These are phyloP conservation scores for Drosophila navojoa DNA, from an alignment of 1,140 invertebrate species.

Conservation along the genomic window DNA sequence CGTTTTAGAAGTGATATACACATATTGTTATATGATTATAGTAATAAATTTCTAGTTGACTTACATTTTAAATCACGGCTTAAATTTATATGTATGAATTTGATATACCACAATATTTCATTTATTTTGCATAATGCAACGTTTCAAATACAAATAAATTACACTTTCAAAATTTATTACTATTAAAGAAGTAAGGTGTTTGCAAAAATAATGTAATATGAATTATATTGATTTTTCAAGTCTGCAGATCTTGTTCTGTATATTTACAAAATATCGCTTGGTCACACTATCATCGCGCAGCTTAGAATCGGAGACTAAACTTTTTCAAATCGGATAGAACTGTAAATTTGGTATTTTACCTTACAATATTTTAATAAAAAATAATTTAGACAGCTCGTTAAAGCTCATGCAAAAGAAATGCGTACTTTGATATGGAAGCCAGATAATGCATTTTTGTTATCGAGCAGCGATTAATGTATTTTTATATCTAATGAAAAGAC, in stretches of 20 bases:
- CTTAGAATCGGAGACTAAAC: background rate
- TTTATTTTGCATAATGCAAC: background rate
- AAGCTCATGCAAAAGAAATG: no score
- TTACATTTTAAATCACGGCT: slow-evolving; percentile 19
- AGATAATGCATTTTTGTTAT: no score
- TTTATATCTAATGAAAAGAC: no score
- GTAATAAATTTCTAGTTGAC: slow-evolving; percentile 1
- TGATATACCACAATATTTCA: background rate
- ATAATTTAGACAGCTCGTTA: background rate
- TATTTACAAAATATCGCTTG: slow-evolving; percentile 6
- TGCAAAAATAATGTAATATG: slow-evolving; percentile 19
- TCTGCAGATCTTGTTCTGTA: slow-evolving; percentile 1
- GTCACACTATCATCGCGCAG: slow-evolving; percentile 21
- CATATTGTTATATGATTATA: slow-evolving; percentile 3
- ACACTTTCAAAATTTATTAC: background rate
- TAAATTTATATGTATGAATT: background rate
- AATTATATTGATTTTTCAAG: slow-evolving; percentile 46
- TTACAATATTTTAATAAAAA: no score
- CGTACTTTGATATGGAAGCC: no score
- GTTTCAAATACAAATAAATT: background rate
- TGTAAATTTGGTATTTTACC: no score
- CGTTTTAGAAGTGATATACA: background rate
- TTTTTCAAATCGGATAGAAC: background rate
- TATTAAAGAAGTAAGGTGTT: slow-evolving; percentile 15
- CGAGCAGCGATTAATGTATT: no score